Evolutionary conservation across 1,140 invertebrate genomes (phyloP).

Genomic region (Reticulitermes speratus): DNA sequence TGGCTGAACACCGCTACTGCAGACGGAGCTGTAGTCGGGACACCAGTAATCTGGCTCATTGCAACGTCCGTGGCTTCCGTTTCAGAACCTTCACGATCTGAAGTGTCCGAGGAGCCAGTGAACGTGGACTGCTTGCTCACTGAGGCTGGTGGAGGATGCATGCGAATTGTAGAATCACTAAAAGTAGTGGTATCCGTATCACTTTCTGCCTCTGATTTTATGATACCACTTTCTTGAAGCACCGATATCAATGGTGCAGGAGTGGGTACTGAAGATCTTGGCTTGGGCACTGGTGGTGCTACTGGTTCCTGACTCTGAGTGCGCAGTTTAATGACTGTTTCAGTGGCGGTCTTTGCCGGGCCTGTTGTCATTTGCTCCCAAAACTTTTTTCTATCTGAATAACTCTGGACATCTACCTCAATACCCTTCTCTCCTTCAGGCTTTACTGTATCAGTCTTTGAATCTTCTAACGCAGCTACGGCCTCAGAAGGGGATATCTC

Average conservation of each 20-base stretch:
- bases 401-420: conserved; percentile 42
- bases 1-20: conserved; percentile 34
- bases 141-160: conserved; percentile 24
- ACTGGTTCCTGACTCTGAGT: conserved; percentile 36
- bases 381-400: conserved; percentile 51
- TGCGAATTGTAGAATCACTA: conserved; percentile 37
- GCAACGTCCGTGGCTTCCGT: conserved; percentile 33
- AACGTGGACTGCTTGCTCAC: conserved; percentile 31
- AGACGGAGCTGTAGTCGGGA: conserved; percentile 38
- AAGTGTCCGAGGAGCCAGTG: conserved; percentile 37
- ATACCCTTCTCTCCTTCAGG: background rate
- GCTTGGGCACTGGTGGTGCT: conserved; percentile 47
- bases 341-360: background rate
- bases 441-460: background rate
- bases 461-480: background rate
- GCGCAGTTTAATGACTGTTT: background rate
- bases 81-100: conserved; percentile 39
- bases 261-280: conserved; percentile 39
- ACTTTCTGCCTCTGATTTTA: conserved; percentile 36
- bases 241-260: background rate
- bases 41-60: conserved; percentile 31
- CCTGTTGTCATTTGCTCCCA: conserved; percentile 48
- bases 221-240: background rate
- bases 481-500: conserved; percentile 31
- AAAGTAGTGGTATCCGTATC: conserved; percentile 37